Evolutionary conservation across 2,797 vertebrate species (phyloP), one percentile per base, ranked within the genome.

Genomic region (Darevskia mixta): DNA sequence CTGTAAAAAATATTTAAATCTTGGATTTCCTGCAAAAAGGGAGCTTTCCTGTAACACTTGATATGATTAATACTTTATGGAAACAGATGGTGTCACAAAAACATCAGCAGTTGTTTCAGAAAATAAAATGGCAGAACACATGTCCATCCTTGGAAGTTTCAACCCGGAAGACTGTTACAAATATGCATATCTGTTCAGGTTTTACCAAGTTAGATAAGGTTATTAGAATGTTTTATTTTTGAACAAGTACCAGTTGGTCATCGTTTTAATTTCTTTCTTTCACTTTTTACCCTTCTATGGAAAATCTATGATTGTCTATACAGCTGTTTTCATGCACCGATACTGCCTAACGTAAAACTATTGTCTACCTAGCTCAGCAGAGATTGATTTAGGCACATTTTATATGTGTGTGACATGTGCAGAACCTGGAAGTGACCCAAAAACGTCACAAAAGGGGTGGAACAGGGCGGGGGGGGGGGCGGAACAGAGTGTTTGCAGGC

Each of bases 71-170:
- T 38, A 43, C 1, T 6, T 82, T 75, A 90, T 0, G 82, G 92
- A 95, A 95, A 95, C 91, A 95, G 90, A 92, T 71, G 66, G 81
- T 75, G 55, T 88, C 85, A 77, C 77, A 92, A 94, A 93, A 88
- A 89, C 82, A 61, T 75, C 89, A 91, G 86, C 95, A 69, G 90
- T 87, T 91, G 89, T 85, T 90, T 86, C 93, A 66, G 92, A 90
- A 87, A 72, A 85, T 0, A 92, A 84, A 61, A 41, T 7, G 45
- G 82, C 87, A 90, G 87, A 90, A 93, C 88, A 91, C 93, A 89
- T 87, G 91, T 89, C 93, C 3, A 38, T 94, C 95, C 92, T 94
- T 95, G 92, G 92, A 85, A 5, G 78, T 81, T 90, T 89, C 83
- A 88, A 7, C 29, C 72, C 1, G 61, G 89, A 83, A 94, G 94